Conservation (phyloP, 2,888 invertebrate species). For the Heliconius ismenius region DNA sequence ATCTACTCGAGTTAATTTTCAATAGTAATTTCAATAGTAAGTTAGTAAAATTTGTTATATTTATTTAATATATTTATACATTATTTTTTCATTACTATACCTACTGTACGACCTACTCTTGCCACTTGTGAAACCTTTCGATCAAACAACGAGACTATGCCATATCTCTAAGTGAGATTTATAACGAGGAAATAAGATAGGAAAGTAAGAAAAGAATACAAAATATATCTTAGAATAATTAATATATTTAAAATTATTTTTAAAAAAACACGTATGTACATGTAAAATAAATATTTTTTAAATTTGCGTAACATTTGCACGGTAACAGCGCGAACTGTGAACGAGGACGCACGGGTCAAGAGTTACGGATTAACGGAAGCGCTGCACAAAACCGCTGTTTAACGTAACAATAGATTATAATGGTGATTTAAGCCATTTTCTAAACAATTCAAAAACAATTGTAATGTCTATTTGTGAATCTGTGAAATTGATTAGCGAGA, state of each 20-base stretch:
- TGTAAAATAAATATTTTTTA: neutral
- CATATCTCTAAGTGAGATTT: neutral
- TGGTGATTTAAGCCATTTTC: slow-evolving; percentile 4
- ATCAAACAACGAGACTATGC: no score
- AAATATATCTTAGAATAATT: neutral
- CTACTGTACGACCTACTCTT: no score
- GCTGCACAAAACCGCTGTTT: slow-evolving; percentile 9
- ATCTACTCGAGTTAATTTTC: neutral
- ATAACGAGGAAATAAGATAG: neutral
- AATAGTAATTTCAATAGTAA: no score
- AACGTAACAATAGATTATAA: slow-evolving; percentile 9
- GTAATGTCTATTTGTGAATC: neutral
- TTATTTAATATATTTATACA: no score
- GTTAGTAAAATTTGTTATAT: no score
- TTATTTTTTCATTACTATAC: no score
- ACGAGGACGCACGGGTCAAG: slow-evolving; percentile 13
- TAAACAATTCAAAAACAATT: slow-evolving; percentile 5
- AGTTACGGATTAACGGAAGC: slow-evolving; percentile 17
- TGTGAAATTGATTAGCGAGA: neutral
- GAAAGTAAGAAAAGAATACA: neutral
- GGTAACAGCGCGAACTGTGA: slow-evolving; percentile 3
- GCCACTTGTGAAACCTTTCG: no score
- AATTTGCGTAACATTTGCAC: slow-evolving; percentile 3
- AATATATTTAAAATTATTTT: no score
- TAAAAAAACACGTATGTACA: neutral